phyloP scores from a whole-genome alignment of 2,888 invertebrate genomes.

The Thera obeliscata region DNA sequence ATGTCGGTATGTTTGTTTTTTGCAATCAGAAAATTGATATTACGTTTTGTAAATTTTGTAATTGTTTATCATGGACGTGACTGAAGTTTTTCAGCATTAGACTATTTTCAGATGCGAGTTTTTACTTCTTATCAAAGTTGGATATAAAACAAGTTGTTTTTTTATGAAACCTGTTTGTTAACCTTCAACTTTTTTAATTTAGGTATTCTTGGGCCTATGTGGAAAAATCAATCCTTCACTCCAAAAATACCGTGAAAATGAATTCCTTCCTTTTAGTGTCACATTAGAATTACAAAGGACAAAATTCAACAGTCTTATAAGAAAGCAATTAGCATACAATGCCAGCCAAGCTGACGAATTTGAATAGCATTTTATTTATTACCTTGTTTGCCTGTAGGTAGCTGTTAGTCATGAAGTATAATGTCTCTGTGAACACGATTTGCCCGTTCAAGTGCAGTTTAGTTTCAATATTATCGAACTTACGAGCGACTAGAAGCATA shows the following conservation, averaged over 20 bases:
- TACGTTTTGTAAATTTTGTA: not conserved
- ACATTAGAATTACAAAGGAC: not conserved
- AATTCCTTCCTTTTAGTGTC: not conserved
- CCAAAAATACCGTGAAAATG: not conserved
- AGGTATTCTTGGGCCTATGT: not conserved
- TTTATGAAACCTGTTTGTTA: too few species aligned
- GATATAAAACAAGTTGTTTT: too few species aligned
- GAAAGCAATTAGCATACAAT: conserved; percentile 41
- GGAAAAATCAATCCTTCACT: not conserved
- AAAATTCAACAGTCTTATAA: conserved; percentile 12
- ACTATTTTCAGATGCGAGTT: too few species aligned
- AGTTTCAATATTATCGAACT: too few species aligned
- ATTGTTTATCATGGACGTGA: not conserved
- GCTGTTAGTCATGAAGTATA: not conserved
- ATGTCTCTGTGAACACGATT: too few species aligned
- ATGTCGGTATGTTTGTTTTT: too few species aligned
- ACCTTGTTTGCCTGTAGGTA: not conserved
- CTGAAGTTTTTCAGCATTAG: too few species aligned
- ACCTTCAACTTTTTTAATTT: too few species aligned
- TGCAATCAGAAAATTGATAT: not conserved
- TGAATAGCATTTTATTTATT: conserved; percentile 6
- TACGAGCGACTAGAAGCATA: too few species aligned
- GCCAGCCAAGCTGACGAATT: conserved; percentile 21
- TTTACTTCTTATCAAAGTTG: too few species aligned
- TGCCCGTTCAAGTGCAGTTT: too few species aligned